Base-by-base conservation (phyloP, 2,888 invertebrate species). In the Parnassius smintheus region DNA sequence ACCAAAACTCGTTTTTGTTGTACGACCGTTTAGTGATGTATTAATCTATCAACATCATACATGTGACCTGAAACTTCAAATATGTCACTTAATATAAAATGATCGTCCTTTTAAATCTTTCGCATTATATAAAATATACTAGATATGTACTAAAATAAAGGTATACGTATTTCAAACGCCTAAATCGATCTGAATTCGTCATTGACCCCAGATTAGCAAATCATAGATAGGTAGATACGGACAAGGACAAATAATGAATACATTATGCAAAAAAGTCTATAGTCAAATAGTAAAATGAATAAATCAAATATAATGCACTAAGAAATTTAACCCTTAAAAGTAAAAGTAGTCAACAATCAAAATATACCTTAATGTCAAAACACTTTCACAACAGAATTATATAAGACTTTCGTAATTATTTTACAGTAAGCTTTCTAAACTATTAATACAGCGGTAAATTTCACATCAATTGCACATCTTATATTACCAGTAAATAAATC, bases 291-390 rank as follows among this genome's bases (percentile, higher is more conserved):
- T 44, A 54, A 53, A 42, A 49, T 57, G 53, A 22, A 56, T 52
- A 53, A 48, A 56, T 42, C 35, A 56, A 68, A 68, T 66, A 66
- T 51, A 25, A 60, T 65, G 56, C 58, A 56, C 48, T 13, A 53
- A 49, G 53, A 65, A 65, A 66, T 66, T 64, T 64, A 58, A 13
- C 13, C 61, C 62, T 70, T 64, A 80, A 77, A 77, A 82, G 83
- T 81, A 83, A 86, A 83, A 83, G 82, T 83, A 76, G 74, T 77
- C 75, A 75, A 75, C 77, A 75, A 73, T 72, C 78, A 77, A 81
- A 80, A 76, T 81, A 83, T 81, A 83, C 83, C 75, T 75, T 77
- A 75, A 75, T 70, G 78, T 81, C 81, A 79, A 74, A 76, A 73
- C 68, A 74, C 69, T 71, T 72, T 73, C 70, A 70, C 68, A 70